Evolutionary conservation across 2,888 invertebrate species (phyloP).

Genomic region (Liodrosophila aerea): DNA sequence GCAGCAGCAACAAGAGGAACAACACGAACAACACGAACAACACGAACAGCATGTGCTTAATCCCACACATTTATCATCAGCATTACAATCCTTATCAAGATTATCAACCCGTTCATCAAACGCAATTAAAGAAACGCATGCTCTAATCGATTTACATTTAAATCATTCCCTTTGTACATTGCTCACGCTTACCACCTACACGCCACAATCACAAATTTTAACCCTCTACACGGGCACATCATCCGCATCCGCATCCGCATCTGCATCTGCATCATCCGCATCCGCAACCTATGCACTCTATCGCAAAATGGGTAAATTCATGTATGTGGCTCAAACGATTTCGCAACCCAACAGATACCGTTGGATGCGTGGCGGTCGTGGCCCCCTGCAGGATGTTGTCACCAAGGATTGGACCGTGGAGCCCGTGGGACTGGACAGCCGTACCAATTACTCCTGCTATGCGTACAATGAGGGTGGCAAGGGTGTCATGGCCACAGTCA

Average conservation of each 20-base stretch:
- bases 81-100: constrained; percentile 43
- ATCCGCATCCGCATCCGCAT: constrained; percentile 39
- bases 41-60: constrained; percentile 25
- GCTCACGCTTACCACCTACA: constrained; percentile 79
- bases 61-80: constrained; percentile 44
- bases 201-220: constrained; percentile 80
- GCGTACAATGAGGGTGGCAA: constrained; percentile 93
- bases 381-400: constrained; percentile 88
- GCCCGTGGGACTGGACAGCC: constrained; percentile 91
- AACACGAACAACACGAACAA: constrained; percentile 21
- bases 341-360: constrained; percentile 85
- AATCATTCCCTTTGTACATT: constrained; percentile 80
- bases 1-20: constrained; percentile 43
- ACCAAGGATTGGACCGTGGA: constrained; percentile 90
- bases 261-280: constrained; percentile 34
- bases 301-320: constrained; percentile 81
- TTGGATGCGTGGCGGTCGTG: constrained; percentile 90
- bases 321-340: constrained; percentile 77
- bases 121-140: constrained; percentile 79
- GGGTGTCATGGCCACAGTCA: constrained; percentile 87
- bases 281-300: constrained; percentile 63
- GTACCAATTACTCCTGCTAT: constrained; percentile 94
- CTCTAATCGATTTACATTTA: constrained; percentile 78
- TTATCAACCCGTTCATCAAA: constrained; percentile 44
- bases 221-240: constrained; percentile 71